Conservation (phyloP, 2,888 invertebrate genomes). For the Macrosiphum euphorbiae region DNA sequence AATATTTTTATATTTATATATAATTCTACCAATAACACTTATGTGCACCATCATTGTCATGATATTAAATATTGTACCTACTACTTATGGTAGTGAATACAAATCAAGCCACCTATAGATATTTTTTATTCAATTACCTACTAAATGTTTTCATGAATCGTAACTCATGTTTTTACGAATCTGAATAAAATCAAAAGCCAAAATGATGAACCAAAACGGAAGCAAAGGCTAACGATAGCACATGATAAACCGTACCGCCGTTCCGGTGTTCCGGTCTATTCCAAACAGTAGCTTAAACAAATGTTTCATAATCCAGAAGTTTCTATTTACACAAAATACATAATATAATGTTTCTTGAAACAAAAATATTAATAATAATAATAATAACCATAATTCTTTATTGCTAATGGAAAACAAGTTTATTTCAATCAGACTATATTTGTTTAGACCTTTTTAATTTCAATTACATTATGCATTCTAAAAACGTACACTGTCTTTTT, state of each 20-base stretch:
- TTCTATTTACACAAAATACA: background rate
- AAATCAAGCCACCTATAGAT: background rate
- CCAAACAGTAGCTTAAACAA: background rate
- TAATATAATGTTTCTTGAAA: background rate
- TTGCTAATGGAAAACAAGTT: background rate
- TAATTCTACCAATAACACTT: background rate
- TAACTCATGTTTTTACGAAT: background rate
- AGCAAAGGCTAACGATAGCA: background rate
- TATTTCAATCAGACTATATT: background rate
- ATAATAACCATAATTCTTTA: background rate
- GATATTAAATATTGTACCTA: background rate
- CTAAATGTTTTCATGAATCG: background rate
- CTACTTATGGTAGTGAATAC: background rate
- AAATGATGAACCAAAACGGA: background rate
- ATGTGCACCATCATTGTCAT: background rate
- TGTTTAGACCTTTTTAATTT: background rate
- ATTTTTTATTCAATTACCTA: background rate
- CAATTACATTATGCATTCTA: background rate
- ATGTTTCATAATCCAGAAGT: background rate
- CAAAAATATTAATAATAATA: background rate
- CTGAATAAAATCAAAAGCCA: background rate
- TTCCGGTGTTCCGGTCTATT: background rate
- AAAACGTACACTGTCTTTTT: background rate
- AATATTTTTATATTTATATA: background rate
- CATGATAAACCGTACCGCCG: background rate